Conservation (phyloP, 2,888 invertebrate species). For the Linnaemya tessellans region DNA sequence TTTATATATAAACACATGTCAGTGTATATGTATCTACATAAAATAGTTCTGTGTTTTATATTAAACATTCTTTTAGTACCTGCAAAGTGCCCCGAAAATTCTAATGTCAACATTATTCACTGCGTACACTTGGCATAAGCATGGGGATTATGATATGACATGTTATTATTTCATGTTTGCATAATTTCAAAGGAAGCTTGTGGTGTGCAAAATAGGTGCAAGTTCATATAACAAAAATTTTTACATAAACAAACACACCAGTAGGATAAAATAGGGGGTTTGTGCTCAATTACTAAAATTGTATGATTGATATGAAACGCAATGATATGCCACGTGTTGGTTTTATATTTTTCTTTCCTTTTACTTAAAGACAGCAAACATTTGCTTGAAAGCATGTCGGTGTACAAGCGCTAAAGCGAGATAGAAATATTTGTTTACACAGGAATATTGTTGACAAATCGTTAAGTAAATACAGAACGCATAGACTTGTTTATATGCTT, state of each 20-base stretch:
- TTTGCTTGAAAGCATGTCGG: not conserved
- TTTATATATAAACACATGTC: too few relatives aligned
- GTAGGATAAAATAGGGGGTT: not conserved
- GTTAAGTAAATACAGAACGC: constrained; percentile 29
- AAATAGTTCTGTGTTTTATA: too few relatives aligned
- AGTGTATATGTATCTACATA: too few relatives aligned
- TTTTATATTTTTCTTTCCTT: too few relatives aligned
- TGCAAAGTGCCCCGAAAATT: not conserved
- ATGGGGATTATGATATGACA: constrained; percentile 40
- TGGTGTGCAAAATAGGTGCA: constrained; percentile 18
- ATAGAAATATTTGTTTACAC: not conserved
- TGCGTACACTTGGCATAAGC: constrained; percentile 23
- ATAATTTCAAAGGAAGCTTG: not conserved
- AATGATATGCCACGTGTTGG: not conserved
- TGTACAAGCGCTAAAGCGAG: not conserved
- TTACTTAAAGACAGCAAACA: too few relatives aligned
- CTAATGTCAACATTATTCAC: constrained; percentile 15
- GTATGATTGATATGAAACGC: not conserved
- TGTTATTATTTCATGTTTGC: not conserved
- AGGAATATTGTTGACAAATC: constrained; percentile 43
- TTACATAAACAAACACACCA: not conserved
- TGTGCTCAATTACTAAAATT: not conserved
- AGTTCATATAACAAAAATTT: not conserved
- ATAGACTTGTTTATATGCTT: not conserved
- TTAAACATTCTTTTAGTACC: too few relatives aligned